These are phyloP conservation scores for Corbicula japonica DNA, from an alignment of 2,888 invertebrate genomes.

Conservation along the genomic window DNA sequence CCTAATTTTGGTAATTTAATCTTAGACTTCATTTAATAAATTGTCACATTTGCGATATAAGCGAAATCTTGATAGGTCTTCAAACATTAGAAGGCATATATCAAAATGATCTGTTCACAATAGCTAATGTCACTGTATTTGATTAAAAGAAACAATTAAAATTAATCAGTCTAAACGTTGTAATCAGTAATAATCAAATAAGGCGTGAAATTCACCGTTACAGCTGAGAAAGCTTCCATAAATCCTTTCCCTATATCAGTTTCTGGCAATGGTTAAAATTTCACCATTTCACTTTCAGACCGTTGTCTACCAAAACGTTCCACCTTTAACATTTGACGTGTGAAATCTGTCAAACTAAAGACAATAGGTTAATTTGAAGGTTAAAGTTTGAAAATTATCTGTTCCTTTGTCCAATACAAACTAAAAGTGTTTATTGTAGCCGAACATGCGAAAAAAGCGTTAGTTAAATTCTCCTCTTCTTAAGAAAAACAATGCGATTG, in stretches of 20 bases:
- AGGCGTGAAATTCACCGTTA: constrained; percentile 44
- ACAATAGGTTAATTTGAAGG: constrained; percentile 40
- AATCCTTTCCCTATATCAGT: constrained; percentile 20
- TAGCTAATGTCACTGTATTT: constrained; percentile 9
- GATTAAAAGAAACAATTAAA: constrained; percentile 43
- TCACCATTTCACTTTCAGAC: constrained; percentile 9
- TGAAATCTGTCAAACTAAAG: constrained; percentile 50
- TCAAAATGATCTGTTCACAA: neutral
- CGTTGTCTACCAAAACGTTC: constrained; percentile 12
- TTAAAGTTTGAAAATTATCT: constrained; percentile 33
- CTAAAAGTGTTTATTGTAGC: constrained; percentile 13
- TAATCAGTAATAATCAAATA: constrained; percentile 39
- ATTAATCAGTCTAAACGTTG: constrained; percentile 31
- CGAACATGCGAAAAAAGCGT: constrained; percentile 25
- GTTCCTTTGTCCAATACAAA: constrained; percentile 22
- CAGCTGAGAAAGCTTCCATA: constrained; percentile 16
- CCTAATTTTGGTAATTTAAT: constrained; percentile 5
- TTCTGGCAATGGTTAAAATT: neutral
- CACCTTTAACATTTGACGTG: constrained; percentile 41
- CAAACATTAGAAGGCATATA: neutral
- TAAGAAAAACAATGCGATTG: constrained; percentile 7
- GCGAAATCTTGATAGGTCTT: constrained; percentile 17
- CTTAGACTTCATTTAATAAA: neutral
- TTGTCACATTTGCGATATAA: constrained; percentile 9
- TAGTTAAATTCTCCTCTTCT: constrained; percentile 13